phyloP scores from a whole-genome alignment of 2,888 invertebrate species.

The Tromatobia lineatoria region DNA sequence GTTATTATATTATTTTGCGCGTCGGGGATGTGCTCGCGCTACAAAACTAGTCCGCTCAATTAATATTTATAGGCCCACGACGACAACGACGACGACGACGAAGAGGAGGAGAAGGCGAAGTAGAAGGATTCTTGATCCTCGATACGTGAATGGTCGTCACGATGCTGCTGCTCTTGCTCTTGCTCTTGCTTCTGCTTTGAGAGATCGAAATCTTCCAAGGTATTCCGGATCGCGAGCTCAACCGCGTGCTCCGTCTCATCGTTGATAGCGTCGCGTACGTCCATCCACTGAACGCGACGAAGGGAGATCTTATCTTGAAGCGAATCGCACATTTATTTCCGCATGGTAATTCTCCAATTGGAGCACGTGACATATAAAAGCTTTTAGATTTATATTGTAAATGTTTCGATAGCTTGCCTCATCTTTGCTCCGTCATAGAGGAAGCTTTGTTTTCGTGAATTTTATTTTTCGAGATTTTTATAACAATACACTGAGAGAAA shows the following conservation, averaged over 20 bases:
- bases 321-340: conserved; percentile 36
- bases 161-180: conserved; percentile 19
- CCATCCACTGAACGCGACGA: not conserved
- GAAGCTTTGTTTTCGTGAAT: too few species aligned
- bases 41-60: conserved; percentile 58
- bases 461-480: too few species aligned
- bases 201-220: conserved; percentile 44
- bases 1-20: conserved; percentile 53
- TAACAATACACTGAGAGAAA: too few species aligned
- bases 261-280: conserved; percentile 7
- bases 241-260: conserved; percentile 3
- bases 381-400: not conserved
- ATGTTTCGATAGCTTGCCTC: conserved; percentile 9
- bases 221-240: conserved; percentile 40
- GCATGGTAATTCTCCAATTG: conserved; percentile 19
- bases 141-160: conserved; percentile 48
- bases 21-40: conserved; percentile 25
- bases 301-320: not conserved
- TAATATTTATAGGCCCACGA: conserved; percentile 61
- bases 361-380: not conserved
- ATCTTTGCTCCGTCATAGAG: too few species aligned
- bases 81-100: conserved; percentile 12
- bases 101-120: conserved; percentile 37
- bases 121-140: conserved; percentile 59
- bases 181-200: not conserved